A percentile compares a stretch with the other conserved stretches of the same genome.
These are phyloP conservation scores for Ennomos fuscantarius DNA, from an alignment of 2,888 invertebrate species.

Conservation along the genomic window DNA sequence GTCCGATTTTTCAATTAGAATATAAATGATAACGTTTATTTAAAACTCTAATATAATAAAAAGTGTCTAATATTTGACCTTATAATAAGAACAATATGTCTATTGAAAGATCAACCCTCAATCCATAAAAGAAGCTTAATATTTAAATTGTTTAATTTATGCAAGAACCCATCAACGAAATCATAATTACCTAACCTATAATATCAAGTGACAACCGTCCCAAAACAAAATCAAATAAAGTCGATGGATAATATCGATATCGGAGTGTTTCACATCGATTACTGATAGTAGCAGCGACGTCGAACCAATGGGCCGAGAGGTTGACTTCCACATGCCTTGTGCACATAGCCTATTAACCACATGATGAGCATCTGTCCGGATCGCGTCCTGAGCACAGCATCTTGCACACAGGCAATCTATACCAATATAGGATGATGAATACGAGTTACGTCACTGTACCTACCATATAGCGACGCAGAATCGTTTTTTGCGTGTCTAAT, in stretches of 20 bases:
- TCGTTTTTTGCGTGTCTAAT: too few relatives aligned
- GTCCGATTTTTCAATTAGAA: too few relatives aligned
- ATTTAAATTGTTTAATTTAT: not conserved
- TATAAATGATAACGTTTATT: too few relatives aligned
- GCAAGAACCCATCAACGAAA: conserved; percentile 1
- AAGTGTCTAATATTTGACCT: too few relatives aligned
- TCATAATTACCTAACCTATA: conserved; percentile 13
- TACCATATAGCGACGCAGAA: too few relatives aligned
- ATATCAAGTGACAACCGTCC: conserved; percentile 23
- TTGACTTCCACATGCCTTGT: conserved; percentile 50
- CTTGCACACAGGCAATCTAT: not conserved
- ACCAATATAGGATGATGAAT: not conserved
- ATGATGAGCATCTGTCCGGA: conserved; percentile 55
- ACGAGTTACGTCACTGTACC: too few relatives aligned
- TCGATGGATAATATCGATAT: conserved; percentile 6
- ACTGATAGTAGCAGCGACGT: conserved; percentile 45
- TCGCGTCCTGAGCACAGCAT: conserved; percentile 56
- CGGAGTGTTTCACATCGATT: conserved; percentile 37
- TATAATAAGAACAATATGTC: too few relatives aligned
- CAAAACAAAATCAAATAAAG: conserved; percentile 25
- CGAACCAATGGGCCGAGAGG: conserved; percentile 63
- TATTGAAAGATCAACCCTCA: not conserved
- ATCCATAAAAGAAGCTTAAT: conserved; percentile 12
- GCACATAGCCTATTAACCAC: conserved; percentile 42
- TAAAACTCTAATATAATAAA: too few relatives aligned